Conservation (phyloP, 23 tunicate species). For the Diplosoma virens region DNA sequence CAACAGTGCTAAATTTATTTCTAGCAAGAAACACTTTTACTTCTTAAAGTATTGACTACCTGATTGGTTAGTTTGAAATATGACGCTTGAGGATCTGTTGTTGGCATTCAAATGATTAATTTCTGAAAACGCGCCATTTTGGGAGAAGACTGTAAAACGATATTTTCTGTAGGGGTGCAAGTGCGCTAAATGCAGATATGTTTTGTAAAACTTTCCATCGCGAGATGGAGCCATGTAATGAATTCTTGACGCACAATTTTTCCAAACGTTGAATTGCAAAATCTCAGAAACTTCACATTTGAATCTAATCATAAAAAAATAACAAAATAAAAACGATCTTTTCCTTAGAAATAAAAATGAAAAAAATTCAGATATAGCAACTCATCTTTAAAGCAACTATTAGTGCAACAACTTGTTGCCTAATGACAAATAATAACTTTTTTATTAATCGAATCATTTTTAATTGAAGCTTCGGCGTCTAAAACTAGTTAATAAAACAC, state of each 20-base stretch:
- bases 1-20: background rate
- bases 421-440: too few relatives aligned
- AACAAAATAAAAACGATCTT: too few relatives aligned
- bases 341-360: too few relatives aligned
- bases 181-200: background rate
- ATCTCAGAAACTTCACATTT: background rate
- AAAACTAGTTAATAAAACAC: too few relatives aligned
- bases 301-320: background rate
- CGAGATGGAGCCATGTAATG: constrained; percentile 16
- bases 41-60: constrained; percentile 14
- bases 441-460: too few relatives aligned
- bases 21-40: background rate
- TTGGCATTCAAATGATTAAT: background rate
- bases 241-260: constrained; percentile 24
- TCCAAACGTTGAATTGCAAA: background rate
- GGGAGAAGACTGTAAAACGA: constrained; percentile 34
- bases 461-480: too few relatives aligned
- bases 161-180: constrained; percentile 58
- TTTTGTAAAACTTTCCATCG: constrained; percentile 18
- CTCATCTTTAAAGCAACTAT: too few relatives aligned
- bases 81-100: constrained; percentile 1
- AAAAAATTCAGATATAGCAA: too few relatives aligned
- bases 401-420: too few relatives aligned
- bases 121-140: constrained; percentile 45
- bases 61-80: constrained; percentile 43